These are phyloP conservation scores for Malacosoma neustria DNA, from an alignment of 2,888 invertebrate genomes.

Conservation along the genomic window DNA sequence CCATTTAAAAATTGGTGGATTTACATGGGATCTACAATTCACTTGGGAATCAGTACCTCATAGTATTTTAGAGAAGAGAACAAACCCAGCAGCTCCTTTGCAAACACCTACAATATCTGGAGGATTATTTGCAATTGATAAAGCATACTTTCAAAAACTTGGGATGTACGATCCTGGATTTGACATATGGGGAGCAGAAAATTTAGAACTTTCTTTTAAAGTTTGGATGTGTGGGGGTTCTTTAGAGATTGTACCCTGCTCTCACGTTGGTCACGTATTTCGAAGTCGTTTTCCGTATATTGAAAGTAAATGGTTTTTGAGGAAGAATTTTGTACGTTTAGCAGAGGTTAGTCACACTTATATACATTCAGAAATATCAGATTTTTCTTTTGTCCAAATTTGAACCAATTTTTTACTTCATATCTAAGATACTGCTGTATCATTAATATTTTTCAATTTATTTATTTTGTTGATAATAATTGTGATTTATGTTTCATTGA, in stretches of 20 bases:
- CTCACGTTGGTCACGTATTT: constrained; percentile 98
- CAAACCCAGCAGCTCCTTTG: constrained; percentile 86
- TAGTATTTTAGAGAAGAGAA: constrained; percentile 81
- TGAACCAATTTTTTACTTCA: too few relatives aligned
- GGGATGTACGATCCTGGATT: constrained; percentile 98
- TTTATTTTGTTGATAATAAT: too few relatives aligned
- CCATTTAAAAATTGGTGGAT: constrained; percentile 89
- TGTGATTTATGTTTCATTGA: too few relatives aligned
- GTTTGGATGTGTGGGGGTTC: constrained; percentile 99
- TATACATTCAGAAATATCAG: too few relatives aligned
- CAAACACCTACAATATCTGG: constrained; percentile 98
- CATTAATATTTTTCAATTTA: too few relatives aligned
- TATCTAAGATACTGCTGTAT: too few relatives aligned
- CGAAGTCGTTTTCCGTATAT: constrained; percentile 95
- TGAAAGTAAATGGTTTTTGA: constrained; percentile 89
- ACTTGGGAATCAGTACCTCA: constrained; percentile 97
- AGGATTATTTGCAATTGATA: constrained; percentile 95
- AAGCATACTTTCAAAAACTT: constrained; percentile 89
- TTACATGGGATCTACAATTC: constrained; percentile 93
- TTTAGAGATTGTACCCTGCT: constrained; percentile 97
- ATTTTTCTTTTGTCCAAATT: too few relatives aligned
- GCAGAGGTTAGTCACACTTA: constrained; percentile 78
- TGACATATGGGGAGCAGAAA: constrained; percentile 99
- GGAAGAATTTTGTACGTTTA: constrained; percentile 92
- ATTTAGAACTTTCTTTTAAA: constrained; percentile 97